Base-by-base conservation (phyloP, 2,797 vertebrate genomes). In the Rhadinocentrus ornatus region DNA sequence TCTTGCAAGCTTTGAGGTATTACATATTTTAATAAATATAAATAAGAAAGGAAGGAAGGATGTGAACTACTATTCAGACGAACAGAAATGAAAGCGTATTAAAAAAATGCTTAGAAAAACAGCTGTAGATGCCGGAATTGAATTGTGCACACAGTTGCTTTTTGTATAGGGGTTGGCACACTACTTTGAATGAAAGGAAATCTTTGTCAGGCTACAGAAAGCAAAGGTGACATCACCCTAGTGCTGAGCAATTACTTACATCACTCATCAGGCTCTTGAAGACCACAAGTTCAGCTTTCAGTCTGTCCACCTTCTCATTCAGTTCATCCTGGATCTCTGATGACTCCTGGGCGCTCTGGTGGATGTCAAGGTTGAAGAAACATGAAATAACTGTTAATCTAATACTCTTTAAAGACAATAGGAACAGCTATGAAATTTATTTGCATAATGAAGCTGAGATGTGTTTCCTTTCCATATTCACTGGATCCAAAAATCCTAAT, bases 261-360 rank as follows among this genome's bases (percentile, higher is more conserved):
- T 99, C 97, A 81, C 93, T 97, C 96, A 99, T 97, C 79, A 99
- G 95, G 83, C 97, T 97, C 92, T 98, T 99, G 92, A 98, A 99
- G 83, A 99, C 97, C 85, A 99, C 97, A 8, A 99, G 94, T 70
- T 99, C 98, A 0, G 97, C 95, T 88, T 98, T 99, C 81, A 99
- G 94, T 72, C 96, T 90, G 89, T 98, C 96, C 11, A 99, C 96
- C 90, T 97, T 98, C 87, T 97, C 96, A 0, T 89, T 97, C 73
- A 99, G 87, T 86, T 98, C 96, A 60, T 96, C 96, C 88, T 98
- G 97, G 73, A 98, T 90, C 76, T 94, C 94, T 18, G 96, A 93
- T 0, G 98, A 96, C 75, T 98, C 96, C 84, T 92, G 94, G 0
- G 95, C 95, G 0, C 94, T 96, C 98, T 99, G 90, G 2, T 61